These are phyloP conservation scores for Nannoperca australis DNA, from an alignment of 2,797 vertebrate genomes.

Conservation along the genomic window DNA sequence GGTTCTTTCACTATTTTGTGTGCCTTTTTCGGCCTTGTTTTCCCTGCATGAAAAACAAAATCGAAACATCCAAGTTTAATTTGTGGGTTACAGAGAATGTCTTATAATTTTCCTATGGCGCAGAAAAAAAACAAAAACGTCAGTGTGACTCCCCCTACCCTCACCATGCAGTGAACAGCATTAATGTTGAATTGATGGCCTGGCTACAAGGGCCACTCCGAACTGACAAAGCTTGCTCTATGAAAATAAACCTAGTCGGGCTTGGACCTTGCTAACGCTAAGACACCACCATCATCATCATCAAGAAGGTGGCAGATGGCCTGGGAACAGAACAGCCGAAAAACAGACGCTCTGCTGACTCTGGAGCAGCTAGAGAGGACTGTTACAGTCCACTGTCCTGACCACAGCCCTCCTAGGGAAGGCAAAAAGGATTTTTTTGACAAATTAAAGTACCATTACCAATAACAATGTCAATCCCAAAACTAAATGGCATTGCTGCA, in stretches of 20 bases:
- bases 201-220: conserved; percentile 66
- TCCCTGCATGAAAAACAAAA: conserved; percentile 64
- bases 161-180: conserved; percentile 76
- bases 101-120: conserved; percentile 71
- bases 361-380: conserved; percentile 40
- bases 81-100: conserved; percentile 63
- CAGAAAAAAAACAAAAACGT: conserved; percentile 44
- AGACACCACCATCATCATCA: conserved; percentile 31
- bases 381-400: conserved; percentile 37
- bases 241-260: conserved; percentile 81
- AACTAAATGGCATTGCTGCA: conserved; percentile 93
- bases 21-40: conserved; percentile 46
- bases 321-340: conserved; percentile 42
- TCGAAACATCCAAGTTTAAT: conserved; percentile 58
- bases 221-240: conserved; percentile 87
- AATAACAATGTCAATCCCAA: conserved; percentile 86
- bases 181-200: conserved; percentile 59
- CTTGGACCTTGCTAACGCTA: conserved; percentile 51
- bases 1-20: conserved; percentile 61
- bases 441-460: conserved; percentile 87
- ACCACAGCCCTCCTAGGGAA: conserved; percentile 60
- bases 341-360: conserved; percentile 42
- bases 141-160: conserved; percentile 80
- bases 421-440: conserved; percentile 53
- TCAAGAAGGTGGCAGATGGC: conserved; percentile 57